These are phyloP conservation scores for Dasypolia templi DNA, from an alignment of 2,888 invertebrate genomes.

Conservation along the genomic window DNA sequence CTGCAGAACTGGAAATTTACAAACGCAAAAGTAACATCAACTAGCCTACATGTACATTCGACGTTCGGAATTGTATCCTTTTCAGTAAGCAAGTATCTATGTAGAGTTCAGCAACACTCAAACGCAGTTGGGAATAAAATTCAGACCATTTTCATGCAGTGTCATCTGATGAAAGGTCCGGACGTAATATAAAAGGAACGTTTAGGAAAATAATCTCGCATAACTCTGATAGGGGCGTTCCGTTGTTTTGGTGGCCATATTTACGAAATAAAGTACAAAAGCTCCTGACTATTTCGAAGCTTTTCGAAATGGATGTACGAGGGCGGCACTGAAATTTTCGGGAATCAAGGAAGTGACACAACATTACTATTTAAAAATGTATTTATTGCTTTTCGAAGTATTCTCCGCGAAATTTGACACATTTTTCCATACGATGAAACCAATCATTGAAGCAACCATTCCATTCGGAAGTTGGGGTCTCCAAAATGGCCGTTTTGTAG, in stretches of 20 bases:
- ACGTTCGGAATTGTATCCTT: conserved; percentile 3
- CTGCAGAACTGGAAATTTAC: not conserved
- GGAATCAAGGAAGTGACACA: no score
- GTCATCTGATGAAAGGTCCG: conserved; percentile 40
- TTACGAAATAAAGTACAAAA: conserved; percentile 32
- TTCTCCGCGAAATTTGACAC: no score
- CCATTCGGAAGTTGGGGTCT: no score
- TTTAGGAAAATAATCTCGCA: conserved; percentile 46
- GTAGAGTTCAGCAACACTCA: conserved; percentile 35
- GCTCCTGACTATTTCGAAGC: not conserved
- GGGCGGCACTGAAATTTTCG: no score
- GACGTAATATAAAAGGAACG: conserved; percentile 32
- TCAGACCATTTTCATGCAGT: conserved; percentile 25
- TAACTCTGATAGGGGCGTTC: conserved; percentile 21
- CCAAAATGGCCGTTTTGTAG: no score
- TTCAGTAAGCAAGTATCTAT: conserved; percentile 22
- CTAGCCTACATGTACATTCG: not conserved
- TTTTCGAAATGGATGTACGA: not conserved
- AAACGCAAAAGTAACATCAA: not conserved
- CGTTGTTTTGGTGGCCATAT: conserved; percentile 20
- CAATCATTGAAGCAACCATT: no score
- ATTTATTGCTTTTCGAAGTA: no score
- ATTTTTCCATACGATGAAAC: no score
- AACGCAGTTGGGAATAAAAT: conserved; percentile 39
- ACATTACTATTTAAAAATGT: no score